Percentiles rank a stretch among this genome's conserved stretches.
These are phyloP conservation scores for Euspilapteryx auroguttella DNA, from an alignment of 2,888 invertebrate species.

Conservation along the genomic window DNA sequence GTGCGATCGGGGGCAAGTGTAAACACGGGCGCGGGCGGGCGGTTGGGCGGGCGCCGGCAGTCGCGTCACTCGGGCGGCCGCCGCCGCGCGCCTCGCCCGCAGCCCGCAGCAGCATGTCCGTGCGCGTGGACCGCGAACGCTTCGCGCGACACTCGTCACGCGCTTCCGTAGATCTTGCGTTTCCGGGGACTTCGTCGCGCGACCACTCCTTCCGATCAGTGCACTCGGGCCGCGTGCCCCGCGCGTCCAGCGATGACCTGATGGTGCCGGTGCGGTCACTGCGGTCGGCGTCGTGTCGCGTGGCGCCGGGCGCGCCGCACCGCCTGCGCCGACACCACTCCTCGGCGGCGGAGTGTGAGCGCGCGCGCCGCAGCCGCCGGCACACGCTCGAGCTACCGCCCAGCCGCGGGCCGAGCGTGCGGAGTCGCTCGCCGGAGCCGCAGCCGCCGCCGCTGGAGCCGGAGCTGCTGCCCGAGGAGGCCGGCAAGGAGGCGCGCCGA, in stretches of 20 bases:
- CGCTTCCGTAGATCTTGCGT: conserved; percentile 48
- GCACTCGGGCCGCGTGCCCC: conserved; percentile 47
- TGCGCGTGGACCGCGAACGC: conserved; percentile 49
- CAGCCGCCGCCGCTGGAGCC: conserved; percentile 33
- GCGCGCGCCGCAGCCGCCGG: conserved; percentile 44
- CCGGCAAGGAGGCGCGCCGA: conserved; percentile 67
- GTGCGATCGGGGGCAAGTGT: conserved; percentile 41
- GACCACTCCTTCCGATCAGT: conserved; percentile 51
- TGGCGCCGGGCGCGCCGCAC: conserved; percentile 43
- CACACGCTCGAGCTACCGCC: conserved; percentile 44
- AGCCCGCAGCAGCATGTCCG: conserved; percentile 49
- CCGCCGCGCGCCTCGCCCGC: conserved; percentile 53
- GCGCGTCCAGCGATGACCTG: conserved; percentile 48
- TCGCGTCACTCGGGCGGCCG: conserved; percentile 22
- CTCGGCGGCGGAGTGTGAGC: conserved; percentile 50
- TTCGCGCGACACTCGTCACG: conserved; percentile 54
- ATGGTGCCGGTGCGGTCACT: conserved; percentile 51
- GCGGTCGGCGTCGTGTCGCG: conserved; percentile 49
- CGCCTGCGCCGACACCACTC: conserved; percentile 51
- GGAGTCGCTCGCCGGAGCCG: conserved; percentile 46
- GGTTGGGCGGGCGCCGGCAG: conserved; percentile 1
- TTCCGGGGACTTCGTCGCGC: conserved; percentile 37
- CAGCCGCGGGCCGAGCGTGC: conserved; percentile 47
- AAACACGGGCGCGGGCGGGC: conserved; percentile 19
- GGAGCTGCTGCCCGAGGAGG: conserved; percentile 50